phyloP scores from a whole-genome alignment of 2,797 vertebrate genomes.

The Leuciscus waleckii region DNA sequence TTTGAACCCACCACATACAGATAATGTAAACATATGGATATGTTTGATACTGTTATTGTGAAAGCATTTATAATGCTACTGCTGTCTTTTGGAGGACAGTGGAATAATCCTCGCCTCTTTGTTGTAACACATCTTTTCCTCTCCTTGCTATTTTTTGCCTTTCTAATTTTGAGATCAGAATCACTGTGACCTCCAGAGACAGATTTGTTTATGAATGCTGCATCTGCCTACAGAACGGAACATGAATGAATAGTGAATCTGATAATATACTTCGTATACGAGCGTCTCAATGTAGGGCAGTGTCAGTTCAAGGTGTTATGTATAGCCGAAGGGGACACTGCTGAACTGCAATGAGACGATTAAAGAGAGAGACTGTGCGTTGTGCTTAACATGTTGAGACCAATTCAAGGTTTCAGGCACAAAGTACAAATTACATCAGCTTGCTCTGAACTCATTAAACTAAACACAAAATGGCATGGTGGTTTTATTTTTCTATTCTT shows the following conservation, averaged over 20 bases:
- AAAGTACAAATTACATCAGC: slow-evolving; percentile 30
- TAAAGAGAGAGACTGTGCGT: background rate
- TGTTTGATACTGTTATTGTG: background rate
- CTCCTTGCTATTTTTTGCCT: background rate
- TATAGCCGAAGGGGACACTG: slow-evolving; percentile 16
- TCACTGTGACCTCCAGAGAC: background rate
- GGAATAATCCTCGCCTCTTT: background rate
- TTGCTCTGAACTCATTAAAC: slow-evolving; percentile 21
- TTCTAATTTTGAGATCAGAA: background rate
- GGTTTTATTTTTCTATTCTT: background rate
- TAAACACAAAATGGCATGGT: background rate
- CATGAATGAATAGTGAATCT: slow-evolving; percentile 6
- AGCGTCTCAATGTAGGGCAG: slow-evolving; percentile 4
- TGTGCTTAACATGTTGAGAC: background rate
- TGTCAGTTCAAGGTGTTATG: slow-evolving; percentile 24
- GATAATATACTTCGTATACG: background rate
- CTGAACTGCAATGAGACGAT: background rate
- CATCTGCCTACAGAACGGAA: slow-evolving; percentile 9
- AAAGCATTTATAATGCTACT: background rate
- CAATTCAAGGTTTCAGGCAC: slow-evolving; percentile 28
- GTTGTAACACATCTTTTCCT: background rate
- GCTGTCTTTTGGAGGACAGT: background rate
- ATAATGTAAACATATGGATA: background rate
- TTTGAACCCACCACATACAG: background rate
- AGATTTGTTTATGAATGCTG: slow-evolving; percentile 10